These are phyloP conservation scores for Herpailurus yagouaroundi DNA, from an alignment of 2,113 vertebrate genomes.

Conservation along the genomic window DNA sequence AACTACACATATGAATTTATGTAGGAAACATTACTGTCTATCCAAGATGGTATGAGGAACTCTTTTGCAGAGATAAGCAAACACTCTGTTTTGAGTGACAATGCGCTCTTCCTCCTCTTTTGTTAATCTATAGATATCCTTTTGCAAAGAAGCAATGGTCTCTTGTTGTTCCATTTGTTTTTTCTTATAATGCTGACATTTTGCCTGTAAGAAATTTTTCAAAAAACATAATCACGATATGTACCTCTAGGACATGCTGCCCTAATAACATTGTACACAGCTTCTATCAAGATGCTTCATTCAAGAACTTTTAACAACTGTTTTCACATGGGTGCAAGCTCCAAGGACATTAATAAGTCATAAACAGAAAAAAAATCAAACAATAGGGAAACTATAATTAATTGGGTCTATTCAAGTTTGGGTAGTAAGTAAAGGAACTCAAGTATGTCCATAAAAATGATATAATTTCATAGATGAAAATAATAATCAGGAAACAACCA, in stretches of 20 bases:
- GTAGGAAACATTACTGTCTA: slow-evolving; percentile 86
- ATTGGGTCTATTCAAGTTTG: neutral
- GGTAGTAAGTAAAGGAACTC: slow-evolving; percentile 3
- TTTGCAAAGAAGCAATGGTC: slow-evolving; percentile 86
- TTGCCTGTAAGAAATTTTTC: slow-evolving; percentile 73
- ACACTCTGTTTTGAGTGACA: slow-evolving; percentile 85
- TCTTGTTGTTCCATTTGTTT: slow-evolving; percentile 85
- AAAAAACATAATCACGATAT: slow-evolving; percentile 47
- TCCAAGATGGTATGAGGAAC: slow-evolving; percentile 84
- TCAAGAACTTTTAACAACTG: slow-evolving; percentile 1
- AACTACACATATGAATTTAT: slow-evolving; percentile 1
- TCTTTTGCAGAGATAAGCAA: slow-evolving; percentile 86
- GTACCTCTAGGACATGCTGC: neutral
- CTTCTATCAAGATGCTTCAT: neutral
- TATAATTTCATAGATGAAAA: slow-evolving; percentile 39
- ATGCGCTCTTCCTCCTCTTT: slow-evolving; percentile 86
- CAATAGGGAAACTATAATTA: neutral
- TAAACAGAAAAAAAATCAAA: neutral
- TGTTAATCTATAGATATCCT: slow-evolving; percentile 83
- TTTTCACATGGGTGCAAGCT: slow-evolving; percentile 3
- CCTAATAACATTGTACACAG: neutral
- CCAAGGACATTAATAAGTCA: neutral
- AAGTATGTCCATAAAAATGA: neutral
- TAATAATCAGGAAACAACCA: neutral
- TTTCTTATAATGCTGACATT: slow-evolving; percentile 85